These are phyloP conservation scores for Homarus americanus DNA, from an alignment of 1,140 invertebrate species.

Conservation along the genomic window DNA sequence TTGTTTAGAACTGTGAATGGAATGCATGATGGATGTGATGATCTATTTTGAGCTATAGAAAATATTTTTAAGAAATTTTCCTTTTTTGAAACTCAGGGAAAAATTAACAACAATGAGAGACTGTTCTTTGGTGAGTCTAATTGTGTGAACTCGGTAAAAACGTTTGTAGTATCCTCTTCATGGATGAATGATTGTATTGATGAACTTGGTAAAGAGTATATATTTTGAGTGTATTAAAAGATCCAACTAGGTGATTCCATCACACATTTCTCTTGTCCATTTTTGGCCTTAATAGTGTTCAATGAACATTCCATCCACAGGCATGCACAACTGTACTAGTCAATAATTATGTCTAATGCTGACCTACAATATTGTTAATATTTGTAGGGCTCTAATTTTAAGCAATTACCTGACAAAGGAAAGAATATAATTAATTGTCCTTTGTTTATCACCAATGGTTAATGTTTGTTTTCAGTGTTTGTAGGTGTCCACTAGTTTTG, in stretches of 20 bases:
- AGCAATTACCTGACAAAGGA: neutral
- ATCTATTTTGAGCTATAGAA: neutral
- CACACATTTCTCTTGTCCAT: conserved; percentile 1
- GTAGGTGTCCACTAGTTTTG: neutral
- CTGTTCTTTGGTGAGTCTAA: neutral
- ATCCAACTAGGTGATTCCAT: neutral
- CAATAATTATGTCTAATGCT: neutral
- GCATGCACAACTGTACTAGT: neutral
- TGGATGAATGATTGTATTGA: neutral
- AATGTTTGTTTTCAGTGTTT: neutral
- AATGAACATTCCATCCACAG: conserved; percentile 10
- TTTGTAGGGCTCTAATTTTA: neutral
- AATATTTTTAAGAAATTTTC: neutral
- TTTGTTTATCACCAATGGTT: neutral
- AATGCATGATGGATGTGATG: neutral
- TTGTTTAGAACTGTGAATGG: neutral
- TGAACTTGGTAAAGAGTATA: neutral
- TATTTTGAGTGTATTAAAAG: neutral
- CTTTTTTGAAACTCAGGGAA: neutral
- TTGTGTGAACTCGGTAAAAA: neutral
- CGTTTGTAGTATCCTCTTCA: neutral
- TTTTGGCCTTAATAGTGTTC: neutral
- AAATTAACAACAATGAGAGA: neutral
- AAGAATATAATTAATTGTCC: neutral
- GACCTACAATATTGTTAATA: neutral